A percentile compares a stretch with the other conserved stretches of the same genome.
These are phyloP conservation scores for Volucella inflata DNA, from an alignment of 2,888 invertebrate genomes.

Conservation along the genomic window DNA sequence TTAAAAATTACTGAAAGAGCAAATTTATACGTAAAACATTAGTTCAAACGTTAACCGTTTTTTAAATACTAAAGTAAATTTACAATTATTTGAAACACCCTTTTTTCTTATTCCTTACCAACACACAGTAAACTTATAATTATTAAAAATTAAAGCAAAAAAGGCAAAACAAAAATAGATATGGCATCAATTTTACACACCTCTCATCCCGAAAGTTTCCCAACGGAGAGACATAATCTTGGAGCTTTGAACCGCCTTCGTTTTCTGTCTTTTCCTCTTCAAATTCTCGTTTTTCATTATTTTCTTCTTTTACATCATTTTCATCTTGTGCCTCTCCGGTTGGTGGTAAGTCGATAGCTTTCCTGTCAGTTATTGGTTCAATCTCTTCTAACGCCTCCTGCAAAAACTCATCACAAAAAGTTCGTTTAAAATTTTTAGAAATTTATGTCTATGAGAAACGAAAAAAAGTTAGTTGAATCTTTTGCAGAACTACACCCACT, in stretches of 20 bases:
- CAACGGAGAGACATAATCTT: constrained; percentile 68
- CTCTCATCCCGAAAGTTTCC: constrained; percentile 58
- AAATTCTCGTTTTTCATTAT: constrained; percentile 7
- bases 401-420: constrained; percentile 71
- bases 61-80: background rate
- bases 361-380: constrained; percentile 18
- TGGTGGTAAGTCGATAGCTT: constrained; percentile 19
- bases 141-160: constrained; percentile 10
- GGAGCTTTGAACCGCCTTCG: constrained; percentile 56
- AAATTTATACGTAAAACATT: too few species aligned
- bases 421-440: constrained; percentile 34
- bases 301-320: constrained; percentile 1
- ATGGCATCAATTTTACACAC: constrained; percentile 52
- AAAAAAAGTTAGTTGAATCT: constrained; percentile 58
- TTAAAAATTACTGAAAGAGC: too few species aligned
- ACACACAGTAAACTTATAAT: constrained; percentile 36
- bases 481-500: constrained; percentile 72
- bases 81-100: background rate
- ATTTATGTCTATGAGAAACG: constrained; percentile 9
- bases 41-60: constrained; percentile 1
- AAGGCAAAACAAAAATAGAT: background rate
- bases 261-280: constrained; percentile 7
- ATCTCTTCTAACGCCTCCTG: constrained; percentile 64
- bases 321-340: constrained; percentile 1
- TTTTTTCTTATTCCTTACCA: constrained; percentile 29